Evolutionary conservation across 2,113 vertebrate species (phyloP), one percentile per base, ranked within the genome.

Genomic region (Camelus dromedarius): DNA sequence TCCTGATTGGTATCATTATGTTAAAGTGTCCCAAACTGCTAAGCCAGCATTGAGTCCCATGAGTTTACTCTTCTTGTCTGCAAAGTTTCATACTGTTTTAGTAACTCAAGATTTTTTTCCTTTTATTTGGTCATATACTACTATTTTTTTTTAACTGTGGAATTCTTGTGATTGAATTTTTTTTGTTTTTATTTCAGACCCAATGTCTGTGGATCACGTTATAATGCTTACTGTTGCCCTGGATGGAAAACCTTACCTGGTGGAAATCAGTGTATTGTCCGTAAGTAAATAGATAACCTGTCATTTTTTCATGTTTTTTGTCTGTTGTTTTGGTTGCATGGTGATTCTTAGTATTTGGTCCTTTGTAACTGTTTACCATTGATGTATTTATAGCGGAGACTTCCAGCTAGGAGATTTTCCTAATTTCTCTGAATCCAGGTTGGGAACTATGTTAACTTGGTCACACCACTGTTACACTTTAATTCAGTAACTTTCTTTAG

Each of bases 211-310:
- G 99, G 99, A 97, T 99, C 99, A 79, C 99, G 99, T 98, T 99
- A 99, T 98, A 99, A 99, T 89, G 99, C 99, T 81, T 99, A 99
- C 98, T 99, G 99, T 98, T 99, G 99, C 97, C 99, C 99, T 72
- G 99, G 99, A 93, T 99, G 99, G 99, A 99, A 99, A 99, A 99
- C 99, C 5, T 98, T 99, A 97, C 99, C 99, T 76, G 99, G 99
- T 97, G 99, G 99, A 97, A 99, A 99, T 98, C 99, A 99, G 96
- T 99, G 99, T 98, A 99, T 99, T 96, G 99, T 99, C 96, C 99
- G 99, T 99, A 99, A 99, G 99, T 99, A 96, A 91, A 96, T 24
- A 69, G 86, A 67, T 4, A 3, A 15, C 22, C 46, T 60, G 12
- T 75, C 26, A 7, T 60, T 95, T 42, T 42, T 72, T 46, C 5